Evolutionary conservation across 2,888 invertebrate species (phyloP).

Genomic region (Cheiracanthium punctorium): DNA sequence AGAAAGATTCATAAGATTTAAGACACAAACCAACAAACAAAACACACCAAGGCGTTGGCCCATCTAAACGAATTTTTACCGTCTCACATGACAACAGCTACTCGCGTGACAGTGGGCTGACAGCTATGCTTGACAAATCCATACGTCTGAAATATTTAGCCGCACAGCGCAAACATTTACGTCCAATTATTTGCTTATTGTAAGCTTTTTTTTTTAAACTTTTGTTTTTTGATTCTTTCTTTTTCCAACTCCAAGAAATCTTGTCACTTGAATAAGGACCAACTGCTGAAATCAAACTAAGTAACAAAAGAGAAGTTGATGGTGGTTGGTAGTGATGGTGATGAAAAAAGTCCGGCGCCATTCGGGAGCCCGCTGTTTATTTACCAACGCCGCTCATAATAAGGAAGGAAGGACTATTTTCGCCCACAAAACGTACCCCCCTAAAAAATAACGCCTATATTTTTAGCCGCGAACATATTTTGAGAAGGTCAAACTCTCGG

Average conservation of each 20-base stretch:
- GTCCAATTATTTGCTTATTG: conserved; percentile 4
- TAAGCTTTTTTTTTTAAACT: neutral
- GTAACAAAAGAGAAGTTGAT: neutral
- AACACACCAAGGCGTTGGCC: conserved; percentile 11
- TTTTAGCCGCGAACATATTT: conserved; percentile 64
- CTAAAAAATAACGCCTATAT: conserved; percentile 61
- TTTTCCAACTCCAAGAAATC: neutral
- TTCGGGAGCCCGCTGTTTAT: conserved; percentile 63
- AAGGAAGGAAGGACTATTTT: conserved; percentile 64
- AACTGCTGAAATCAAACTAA: conserved; percentile 11
- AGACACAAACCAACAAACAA: conserved; percentile 1
- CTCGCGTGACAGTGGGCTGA: conserved; percentile 7
- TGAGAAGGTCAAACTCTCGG: conserved; percentile 33
- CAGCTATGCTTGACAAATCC: conserved; percentile 5
- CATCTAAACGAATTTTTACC: neutral
- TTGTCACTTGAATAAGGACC: conserved; percentile 17
- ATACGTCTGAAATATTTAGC: conserved; percentile 15
- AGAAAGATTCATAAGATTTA: conserved; percentile 6
- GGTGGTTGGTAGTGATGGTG: neutral
- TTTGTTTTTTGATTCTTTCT: neutral
- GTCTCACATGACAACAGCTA: conserved; percentile 17
- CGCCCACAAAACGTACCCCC: conserved; percentile 57
- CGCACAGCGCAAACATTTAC: conserved; percentile 2
- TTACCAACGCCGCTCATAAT: conserved; percentile 68
- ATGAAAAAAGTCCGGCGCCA: conserved; percentile 46